phyloP scores from a whole-genome alignment of 2,888 invertebrate genomes.

The Microctonus aethiopoides region DNA sequence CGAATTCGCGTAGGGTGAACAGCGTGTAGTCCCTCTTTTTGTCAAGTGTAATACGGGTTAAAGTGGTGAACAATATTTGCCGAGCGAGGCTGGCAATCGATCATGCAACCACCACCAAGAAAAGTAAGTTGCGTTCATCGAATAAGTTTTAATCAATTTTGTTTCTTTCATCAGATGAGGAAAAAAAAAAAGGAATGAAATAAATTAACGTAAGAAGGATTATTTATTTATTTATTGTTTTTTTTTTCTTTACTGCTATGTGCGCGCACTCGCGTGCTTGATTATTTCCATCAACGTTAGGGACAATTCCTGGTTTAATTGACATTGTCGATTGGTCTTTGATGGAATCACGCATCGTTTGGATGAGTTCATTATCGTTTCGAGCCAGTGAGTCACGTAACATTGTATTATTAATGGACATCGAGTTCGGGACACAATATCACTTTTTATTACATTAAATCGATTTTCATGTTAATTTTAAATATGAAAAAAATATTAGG shows the following conservation, averaged over 20 bases:
- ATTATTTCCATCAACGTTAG: background rate
- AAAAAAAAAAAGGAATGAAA: too few relatives aligned
- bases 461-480: background rate
- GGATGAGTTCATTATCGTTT: constrained; percentile 9
- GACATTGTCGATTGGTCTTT: background rate
- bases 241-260: background rate
- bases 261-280: background rate
- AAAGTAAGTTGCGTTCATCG: constrained; percentile 74
- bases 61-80: constrained; percentile 57
- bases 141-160: too few relatives aligned
- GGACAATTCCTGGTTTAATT: background rate
- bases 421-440: background rate
- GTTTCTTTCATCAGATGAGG: too few relatives aligned
- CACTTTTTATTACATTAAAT: background rate
- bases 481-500: background rate
- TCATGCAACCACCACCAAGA: constrained; percentile 88
- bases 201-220: too few relatives aligned
- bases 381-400: background rate
- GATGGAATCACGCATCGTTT: background rate
- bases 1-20: constrained; percentile 59
- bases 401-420: constrained; percentile 3
- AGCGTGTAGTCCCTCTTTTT: constrained; percentile 42
- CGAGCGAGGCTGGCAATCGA: constrained; percentile 56
- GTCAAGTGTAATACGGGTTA: constrained; percentile 42
- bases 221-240: background rate